phyloP scores from a whole-genome alignment of 2,888 invertebrate species.

The Odontomyia ornata region DNA sequence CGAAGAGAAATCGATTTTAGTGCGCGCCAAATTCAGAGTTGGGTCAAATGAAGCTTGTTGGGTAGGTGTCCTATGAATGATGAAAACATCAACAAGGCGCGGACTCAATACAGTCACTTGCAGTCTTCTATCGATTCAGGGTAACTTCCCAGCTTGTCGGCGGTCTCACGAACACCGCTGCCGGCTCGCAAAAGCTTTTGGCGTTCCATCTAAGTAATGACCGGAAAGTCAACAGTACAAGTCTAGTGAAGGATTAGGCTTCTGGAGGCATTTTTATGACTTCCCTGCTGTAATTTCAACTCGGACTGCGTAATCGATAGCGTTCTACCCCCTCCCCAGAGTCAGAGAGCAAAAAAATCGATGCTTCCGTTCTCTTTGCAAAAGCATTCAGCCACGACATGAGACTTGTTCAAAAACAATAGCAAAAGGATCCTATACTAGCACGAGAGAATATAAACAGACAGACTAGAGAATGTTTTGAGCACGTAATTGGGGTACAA shows the following conservation, averaged over 20 bases:
- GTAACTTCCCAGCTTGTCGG: conserved; percentile 17
- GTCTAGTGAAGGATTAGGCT: conserved; percentile 40
- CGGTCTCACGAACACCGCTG: background rate
- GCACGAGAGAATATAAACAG: conserved; percentile 7
- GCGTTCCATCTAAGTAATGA: conserved; percentile 39
- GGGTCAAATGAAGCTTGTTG: conserved; percentile 27
- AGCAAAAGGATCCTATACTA: background rate
- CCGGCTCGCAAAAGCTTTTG: conserved; percentile 33
- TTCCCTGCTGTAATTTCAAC: conserved; percentile 41
- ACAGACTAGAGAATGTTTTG: conserved; percentile 1
- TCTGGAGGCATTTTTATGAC: conserved; percentile 26
- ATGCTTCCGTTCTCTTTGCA: background rate
- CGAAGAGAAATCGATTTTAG: conserved; percentile 33
- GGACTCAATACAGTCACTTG: background rate
- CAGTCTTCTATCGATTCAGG: conserved; percentile 25
- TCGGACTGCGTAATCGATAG: conserved; percentile 38
- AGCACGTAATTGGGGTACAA: background rate
- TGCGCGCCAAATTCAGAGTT: conserved; percentile 34
- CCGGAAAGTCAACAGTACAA: conserved; percentile 41
- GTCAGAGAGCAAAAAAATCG: conserved; percentile 13
- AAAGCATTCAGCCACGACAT: background rate
- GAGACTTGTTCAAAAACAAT: background rate
- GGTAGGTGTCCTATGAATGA: conserved; percentile 26
- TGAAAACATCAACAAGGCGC: conserved; percentile 17
- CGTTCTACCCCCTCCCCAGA: background rate